Percentiles rank a stretch among this genome's conserved stretches.
These are phyloP conservation scores for Chunga burmeisteri DNA, from an alignment of 2,113 vertebrate species.

Conservation along the genomic window DNA sequence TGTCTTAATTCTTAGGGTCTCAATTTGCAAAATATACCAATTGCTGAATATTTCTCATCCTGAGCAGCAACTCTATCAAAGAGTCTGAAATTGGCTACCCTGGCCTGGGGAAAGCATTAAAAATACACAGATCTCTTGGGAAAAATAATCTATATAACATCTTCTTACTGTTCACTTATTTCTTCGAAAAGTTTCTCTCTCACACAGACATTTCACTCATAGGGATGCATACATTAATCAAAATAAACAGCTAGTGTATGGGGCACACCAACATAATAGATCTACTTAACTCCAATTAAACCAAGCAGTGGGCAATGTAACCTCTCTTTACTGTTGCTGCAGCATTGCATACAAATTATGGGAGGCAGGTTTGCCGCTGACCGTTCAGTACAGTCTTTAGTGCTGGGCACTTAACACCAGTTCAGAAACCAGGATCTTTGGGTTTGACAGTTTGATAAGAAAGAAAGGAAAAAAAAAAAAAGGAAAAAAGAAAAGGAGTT, in stretches of 20 bases:
- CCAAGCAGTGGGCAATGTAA: slow-evolving; percentile 53
- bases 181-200: neutral
- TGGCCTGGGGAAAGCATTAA: neutral
- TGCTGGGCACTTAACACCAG: neutral
- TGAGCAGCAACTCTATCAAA: neutral
- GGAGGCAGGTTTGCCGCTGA: neutral
- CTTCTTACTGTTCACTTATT: neutral
- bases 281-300: slow-evolving; percentile 72
- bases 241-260: slow-evolving; percentile 52
- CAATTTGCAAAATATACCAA: neutral
- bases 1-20: neutral
- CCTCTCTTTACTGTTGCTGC: neutral
- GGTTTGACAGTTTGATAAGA: neutral
- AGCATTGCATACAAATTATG: slow-evolving; percentile 47
- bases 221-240: slow-evolving; percentile 59
- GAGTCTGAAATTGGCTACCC: neutral
- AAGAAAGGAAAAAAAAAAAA: neutral
- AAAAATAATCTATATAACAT: neutral
- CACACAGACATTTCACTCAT: neutral
- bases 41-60: neutral
- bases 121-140: neutral
- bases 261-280: slow-evolving; percentile 31
- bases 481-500: neutral
- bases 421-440: neutral
- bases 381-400: neutral